Conservation (phyloP, 2,797 vertebrate species). For the Hipposideros larvatus region DNA sequence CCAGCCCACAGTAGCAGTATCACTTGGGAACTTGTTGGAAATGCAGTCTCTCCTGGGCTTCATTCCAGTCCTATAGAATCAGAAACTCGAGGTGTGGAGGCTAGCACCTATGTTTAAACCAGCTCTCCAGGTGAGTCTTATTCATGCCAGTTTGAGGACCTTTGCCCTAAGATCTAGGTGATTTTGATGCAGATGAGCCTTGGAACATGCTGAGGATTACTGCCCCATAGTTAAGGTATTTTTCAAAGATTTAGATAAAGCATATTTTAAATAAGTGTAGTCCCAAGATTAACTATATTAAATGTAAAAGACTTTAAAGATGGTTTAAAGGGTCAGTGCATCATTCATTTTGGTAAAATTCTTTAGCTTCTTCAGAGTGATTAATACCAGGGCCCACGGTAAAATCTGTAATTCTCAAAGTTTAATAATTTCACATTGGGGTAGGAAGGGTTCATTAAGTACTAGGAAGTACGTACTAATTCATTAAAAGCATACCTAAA, state of each 20-base stretch:
- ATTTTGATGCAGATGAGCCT: constrained; percentile 56
- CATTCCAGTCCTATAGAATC: background rate
- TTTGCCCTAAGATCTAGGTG: background rate
- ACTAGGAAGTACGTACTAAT: constrained; percentile 13
- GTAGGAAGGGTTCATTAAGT: constrained; percentile 34
- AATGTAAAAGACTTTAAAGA: constrained; percentile 64
- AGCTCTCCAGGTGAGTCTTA: background rate
- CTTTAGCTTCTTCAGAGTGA: constrained; percentile 42
- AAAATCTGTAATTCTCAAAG: constrained; percentile 48
- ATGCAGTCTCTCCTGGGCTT: background rate
- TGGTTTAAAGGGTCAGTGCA: background rate
- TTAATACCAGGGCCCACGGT: background rate
- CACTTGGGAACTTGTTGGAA: background rate
- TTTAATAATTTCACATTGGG: constrained; percentile 22
- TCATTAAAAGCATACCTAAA: constrained; percentile 65
- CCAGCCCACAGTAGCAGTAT: background rate
- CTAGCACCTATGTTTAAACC: background rate
- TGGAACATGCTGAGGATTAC: constrained; percentile 46
- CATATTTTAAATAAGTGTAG: constrained; percentile 42
- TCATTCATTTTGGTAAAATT: constrained; percentile 63
- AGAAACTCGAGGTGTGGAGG: background rate
- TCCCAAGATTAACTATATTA: constrained; percentile 42
- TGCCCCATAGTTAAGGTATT: background rate
- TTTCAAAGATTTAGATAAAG: constrained; percentile 59
- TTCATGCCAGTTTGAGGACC: constrained; percentile 10